phyloP scores from a whole-genome alignment of 2,113 vertebrate species.

The Hydropotes inermis region DNA sequence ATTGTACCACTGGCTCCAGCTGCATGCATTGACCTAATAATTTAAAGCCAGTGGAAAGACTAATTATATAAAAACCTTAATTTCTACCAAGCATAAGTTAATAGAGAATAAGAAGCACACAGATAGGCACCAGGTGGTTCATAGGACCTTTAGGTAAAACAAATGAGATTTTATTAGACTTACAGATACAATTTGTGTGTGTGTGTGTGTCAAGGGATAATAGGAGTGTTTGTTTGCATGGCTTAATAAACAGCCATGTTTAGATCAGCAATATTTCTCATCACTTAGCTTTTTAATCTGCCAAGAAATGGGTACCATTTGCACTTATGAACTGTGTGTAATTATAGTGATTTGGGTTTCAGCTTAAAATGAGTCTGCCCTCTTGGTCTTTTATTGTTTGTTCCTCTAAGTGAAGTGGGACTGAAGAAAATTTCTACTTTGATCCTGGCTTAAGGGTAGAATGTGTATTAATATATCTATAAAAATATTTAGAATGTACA shows the following conservation, averaged over 20 bases:
- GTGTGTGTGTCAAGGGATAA: conserved; percentile 52
- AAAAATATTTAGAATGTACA: not conserved
- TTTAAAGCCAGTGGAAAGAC: conserved; percentile 47
- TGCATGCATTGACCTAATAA: conserved; percentile 37
- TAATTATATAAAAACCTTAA: conserved; percentile 45
- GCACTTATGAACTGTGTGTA: conserved; percentile 58
- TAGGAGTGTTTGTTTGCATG: conserved; percentile 55
- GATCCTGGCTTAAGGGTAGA: not conserved
- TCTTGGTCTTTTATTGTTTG: conserved; percentile 24
- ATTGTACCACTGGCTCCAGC: conserved; percentile 4
- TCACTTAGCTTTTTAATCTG: conserved; percentile 61
- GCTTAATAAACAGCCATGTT: conserved; percentile 63
- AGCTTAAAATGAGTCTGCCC: conserved; percentile 28
- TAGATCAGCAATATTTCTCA: conserved; percentile 59
- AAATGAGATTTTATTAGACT: conserved; percentile 70
- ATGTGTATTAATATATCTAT: not conserved
- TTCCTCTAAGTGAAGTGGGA: conserved; percentile 28
- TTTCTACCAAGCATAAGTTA: conserved; percentile 56
- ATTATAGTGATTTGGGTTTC: conserved; percentile 57
- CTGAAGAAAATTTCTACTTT: conserved; percentile 29
- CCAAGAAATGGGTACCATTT: conserved; percentile 54
- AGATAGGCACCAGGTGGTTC: conserved; percentile 59
- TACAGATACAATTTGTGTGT: conserved; percentile 61
- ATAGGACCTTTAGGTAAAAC: conserved; percentile 63
- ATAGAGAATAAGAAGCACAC: conserved; percentile 46